These are phyloP conservation scores for Leptopterna dolabrata DNA, from an alignment of 2,888 invertebrate genomes.

Conservation along the genomic window DNA sequence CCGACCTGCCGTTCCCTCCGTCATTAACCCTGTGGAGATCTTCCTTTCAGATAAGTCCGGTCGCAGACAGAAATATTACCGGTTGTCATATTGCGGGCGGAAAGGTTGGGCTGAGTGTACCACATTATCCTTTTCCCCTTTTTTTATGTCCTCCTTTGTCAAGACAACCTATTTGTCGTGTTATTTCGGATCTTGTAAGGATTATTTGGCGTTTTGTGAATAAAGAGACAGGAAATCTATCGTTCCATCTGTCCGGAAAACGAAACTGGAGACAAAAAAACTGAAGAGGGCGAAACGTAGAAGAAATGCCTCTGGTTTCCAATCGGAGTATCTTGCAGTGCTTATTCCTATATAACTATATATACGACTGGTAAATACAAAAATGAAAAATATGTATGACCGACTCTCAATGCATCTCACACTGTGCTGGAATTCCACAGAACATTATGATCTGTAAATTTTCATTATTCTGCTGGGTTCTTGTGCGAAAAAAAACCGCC, in stretches of 20 bases:
- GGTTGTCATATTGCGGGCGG: conserved; percentile 45
- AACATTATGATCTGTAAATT: too few species aligned
- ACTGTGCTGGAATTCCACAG: too few species aligned
- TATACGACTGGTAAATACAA: too few species aligned
- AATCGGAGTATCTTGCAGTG: too few species aligned
- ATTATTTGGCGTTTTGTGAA: neutral
- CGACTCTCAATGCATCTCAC: too few species aligned
- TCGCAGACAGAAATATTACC: conserved; percentile 46
- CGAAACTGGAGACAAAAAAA: too few species aligned
- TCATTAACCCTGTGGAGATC: conserved; percentile 22
- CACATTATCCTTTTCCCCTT: neutral
- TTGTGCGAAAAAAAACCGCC: too few species aligned
- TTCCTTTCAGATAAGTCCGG: neutral
- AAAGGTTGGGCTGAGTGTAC: neutral
- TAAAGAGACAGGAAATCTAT: neutral
- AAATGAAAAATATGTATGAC: too few species aligned
- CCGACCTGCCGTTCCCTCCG: neutral
- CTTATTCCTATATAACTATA: too few species aligned
- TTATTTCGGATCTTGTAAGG: neutral
- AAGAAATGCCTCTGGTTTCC: too few species aligned
- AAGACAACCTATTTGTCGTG: neutral
- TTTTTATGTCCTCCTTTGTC: neutral
- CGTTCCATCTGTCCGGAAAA: neutral
- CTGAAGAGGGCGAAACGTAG: too few species aligned
- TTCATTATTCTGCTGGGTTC: too few species aligned